phyloP scores from a whole-genome alignment of 2,797 vertebrate species.

The Crax fasciolata region DNA sequence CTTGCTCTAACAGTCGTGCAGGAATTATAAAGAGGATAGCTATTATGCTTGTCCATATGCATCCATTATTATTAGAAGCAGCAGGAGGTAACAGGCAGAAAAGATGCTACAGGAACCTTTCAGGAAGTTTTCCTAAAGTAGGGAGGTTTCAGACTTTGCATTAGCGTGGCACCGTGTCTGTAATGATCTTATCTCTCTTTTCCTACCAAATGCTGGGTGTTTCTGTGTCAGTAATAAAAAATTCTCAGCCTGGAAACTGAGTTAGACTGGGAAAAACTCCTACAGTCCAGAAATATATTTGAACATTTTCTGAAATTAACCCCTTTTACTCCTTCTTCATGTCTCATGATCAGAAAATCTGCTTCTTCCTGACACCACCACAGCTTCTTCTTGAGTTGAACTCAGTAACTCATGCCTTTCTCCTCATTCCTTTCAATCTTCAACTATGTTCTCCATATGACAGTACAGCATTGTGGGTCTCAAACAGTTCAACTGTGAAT shows the following conservation, averaged over 20 bases:
- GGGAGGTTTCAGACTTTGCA: slow-evolving; percentile 18
- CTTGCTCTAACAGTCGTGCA: slow-evolving; percentile 57
- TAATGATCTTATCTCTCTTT: slow-evolving; percentile 24
- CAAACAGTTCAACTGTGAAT: background rate
- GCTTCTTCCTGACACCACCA: background rate
- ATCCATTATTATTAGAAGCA: slow-evolving; percentile 58
- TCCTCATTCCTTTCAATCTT: background rate
- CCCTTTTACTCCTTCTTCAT: background rate
- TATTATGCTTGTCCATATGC: slow-evolving; percentile 49
- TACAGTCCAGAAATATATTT: background rate
- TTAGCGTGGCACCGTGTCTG: background rate
- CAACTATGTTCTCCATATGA: background rate
- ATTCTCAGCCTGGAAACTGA: background rate
- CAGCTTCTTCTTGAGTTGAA: background rate
- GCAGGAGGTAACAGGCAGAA: slow-evolving; percentile 1
- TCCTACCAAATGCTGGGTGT: background rate
- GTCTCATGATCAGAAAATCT: background rate
- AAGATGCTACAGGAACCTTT: slow-evolving; percentile 9
- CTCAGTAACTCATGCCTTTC: background rate
- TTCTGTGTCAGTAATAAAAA: slow-evolving; percentile 22
- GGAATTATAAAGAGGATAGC: background rate
- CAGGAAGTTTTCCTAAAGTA: slow-evolving; percentile 7
- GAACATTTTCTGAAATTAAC: slow-evolving; percentile 39
- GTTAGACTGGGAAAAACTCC: background rate
- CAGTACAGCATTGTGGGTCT: background rate